Conservation (phyloP, 2,888 invertebrate genomes). For the Muscina levida region DNA sequence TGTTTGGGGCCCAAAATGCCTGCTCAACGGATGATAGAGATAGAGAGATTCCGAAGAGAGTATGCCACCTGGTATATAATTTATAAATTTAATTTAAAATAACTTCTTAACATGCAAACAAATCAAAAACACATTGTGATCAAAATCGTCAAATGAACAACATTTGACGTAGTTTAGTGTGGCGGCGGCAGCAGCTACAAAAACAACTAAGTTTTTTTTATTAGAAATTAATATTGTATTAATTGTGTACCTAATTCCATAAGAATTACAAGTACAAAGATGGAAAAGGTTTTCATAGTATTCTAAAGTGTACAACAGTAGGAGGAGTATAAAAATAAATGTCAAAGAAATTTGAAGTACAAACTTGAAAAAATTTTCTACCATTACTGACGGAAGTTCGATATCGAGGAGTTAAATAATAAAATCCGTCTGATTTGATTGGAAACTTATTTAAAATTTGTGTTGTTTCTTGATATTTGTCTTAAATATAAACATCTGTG, state of each 20-base stretch:
- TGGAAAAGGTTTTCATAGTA: no score
- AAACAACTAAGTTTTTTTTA: not conserved
- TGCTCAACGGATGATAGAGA: not conserved
- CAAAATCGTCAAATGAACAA: constrained; percentile 10
- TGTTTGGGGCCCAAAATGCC: not conserved
- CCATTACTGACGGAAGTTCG: no score
- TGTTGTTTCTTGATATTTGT: no score
- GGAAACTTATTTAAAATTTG: no score
- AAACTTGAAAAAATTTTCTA: not conserved
- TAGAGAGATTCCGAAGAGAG: not conserved
- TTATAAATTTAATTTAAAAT: constrained; percentile 54
- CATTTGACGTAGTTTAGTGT: not conserved
- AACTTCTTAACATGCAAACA: constrained; percentile 52
- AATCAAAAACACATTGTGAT: constrained; percentile 49
- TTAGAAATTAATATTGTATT: constrained; percentile 25
- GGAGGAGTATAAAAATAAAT: not conserved
- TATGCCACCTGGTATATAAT: constrained; percentile 42
- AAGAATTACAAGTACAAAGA: no score
- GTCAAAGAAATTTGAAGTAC: not conserved
- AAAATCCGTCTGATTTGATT: no score
- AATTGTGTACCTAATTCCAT: not conserved
- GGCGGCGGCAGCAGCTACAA: not conserved
- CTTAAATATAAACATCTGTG: no score
- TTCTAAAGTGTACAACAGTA: no score
- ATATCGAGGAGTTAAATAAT: no score